Conservation (phyloP, 92 coral and sea anemone species). For the Montipora capitata region DNA sequence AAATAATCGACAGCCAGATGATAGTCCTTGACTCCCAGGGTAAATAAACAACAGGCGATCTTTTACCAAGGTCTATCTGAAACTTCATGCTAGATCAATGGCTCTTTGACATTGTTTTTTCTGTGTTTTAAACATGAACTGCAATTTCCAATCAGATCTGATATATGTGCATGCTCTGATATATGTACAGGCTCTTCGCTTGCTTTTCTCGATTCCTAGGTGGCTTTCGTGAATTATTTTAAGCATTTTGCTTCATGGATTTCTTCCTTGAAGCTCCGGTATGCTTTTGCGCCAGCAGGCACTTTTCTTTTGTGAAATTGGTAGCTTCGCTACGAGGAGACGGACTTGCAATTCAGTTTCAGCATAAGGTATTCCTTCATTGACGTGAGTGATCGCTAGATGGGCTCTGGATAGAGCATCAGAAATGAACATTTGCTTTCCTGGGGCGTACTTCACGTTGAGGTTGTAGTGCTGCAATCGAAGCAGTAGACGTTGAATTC, state of each 20-base stretch:
- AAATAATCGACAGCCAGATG: neutral
- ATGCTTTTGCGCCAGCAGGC: conserved; percentile 19
- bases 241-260: conserved; percentile 50
- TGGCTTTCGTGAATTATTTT: conserved; percentile 57
- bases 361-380: neutral
- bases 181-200: neutral
- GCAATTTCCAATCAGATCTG: neutral
- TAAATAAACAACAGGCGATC: neutral
- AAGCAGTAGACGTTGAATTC: conserved; percentile 18
- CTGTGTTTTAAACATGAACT: neutral
- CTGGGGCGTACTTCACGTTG: conserved; percentile 3
- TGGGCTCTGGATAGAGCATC: neutral
- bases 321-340: conserved; percentile 12
- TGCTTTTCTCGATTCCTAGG: conserved; percentile 74
- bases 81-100: neutral
- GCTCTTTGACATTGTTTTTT: conserved; percentile 5
- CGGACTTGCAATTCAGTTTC: conserved; percentile 24
- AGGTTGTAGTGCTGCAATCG: neutral
- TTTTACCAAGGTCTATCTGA: neutral
- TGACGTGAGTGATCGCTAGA: neutral
- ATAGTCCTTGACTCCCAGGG: conserved; percentile 12
- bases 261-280: conserved; percentile 23
- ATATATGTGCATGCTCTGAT: neutral
- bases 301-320: conserved; percentile 2
- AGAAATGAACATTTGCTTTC: conserved; percentile 12